These are phyloP conservation scores for Cliona cf. orientalis DNA, from an alignment of 37 sponge, comb jelly and placozoan genomes.

Conservation along the genomic window DNA sequence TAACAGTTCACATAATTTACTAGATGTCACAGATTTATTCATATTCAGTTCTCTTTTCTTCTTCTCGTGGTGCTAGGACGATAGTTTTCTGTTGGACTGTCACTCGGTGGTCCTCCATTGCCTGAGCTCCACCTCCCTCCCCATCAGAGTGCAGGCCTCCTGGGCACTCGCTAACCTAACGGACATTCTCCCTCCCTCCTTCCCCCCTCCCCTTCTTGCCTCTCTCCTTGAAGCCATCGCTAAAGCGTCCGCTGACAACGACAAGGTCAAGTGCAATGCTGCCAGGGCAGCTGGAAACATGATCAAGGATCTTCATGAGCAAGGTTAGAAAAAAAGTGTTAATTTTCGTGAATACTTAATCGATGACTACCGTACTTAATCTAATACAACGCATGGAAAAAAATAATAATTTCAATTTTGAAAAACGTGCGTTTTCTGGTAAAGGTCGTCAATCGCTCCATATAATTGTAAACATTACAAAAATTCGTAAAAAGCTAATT, in stretches of 20 bases:
- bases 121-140: background rate
- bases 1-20: too few species aligned
- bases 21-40: too few species aligned
- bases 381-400: too few species aligned
- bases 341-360: too few species aligned
- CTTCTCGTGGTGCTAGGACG: slow-evolving; percentile 19
- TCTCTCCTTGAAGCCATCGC: slow-evolving; percentile 18
- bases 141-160: slow-evolving; percentile 54
- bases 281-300: slow-evolving; percentile 65
- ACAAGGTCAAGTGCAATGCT: slow-evolving; percentile 65
- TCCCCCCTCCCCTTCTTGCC: background rate
- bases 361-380: too few species aligned
- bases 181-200: slow-evolving; percentile 18
- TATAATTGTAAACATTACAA: too few species aligned
- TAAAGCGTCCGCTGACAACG: slow-evolving; percentile 28
- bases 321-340: too few species aligned
- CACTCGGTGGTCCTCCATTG: slow-evolving; percentile 18
- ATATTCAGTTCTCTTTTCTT: background rate
- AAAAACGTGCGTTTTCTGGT: too few species aligned
- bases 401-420: too few species aligned
- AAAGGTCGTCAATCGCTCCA: too few species aligned
- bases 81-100: slow-evolving; percentile 45
- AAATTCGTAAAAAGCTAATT: too few species aligned
- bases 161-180: slow-evolving; percentile 68
- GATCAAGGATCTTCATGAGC: slow-evolving; percentile 21